These are phyloP conservation scores for Etheostoma perlongum DNA, from an alignment of 2,797 vertebrate species.

Conservation along the genomic window DNA sequence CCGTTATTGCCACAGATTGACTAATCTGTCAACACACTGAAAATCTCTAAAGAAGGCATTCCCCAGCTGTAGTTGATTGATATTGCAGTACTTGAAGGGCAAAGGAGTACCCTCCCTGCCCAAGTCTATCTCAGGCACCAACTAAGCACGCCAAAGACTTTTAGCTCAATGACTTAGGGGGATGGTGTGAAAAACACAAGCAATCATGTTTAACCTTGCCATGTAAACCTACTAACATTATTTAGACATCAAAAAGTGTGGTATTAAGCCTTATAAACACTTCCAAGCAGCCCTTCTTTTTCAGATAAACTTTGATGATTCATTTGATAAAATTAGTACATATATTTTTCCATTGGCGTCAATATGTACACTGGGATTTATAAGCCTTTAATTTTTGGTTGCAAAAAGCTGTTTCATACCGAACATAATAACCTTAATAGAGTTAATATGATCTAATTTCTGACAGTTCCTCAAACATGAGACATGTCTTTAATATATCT, in stretches of 20 bases:
- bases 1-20: slow-evolving; percentile 25
- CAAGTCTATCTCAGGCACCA: slow-evolving; percentile 11
- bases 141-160: slow-evolving; percentile 26
- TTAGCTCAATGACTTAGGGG: slow-evolving; percentile 18
- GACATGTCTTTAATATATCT: slow-evolving; percentile 63
- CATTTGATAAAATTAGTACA: slow-evolving; percentile 59
- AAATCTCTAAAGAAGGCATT: slow-evolving; percentile 12
- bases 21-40: slow-evolving; percentile 45
- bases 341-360: slow-evolving; percentile 56
- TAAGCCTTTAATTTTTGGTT: slow-evolving; percentile 69
- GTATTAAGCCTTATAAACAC: slow-evolving; percentile 64
- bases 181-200: slow-evolving; percentile 57
- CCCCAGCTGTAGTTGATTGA: slow-evolving; percentile 20
- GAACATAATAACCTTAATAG: slow-evolving; percentile 64
- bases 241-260: slow-evolving; percentile 32
- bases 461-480: slow-evolving; percentile 77
- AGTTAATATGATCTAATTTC: slow-evolving; percentile 72
- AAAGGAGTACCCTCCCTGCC: slow-evolving; percentile 20
- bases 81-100: slow-evolving; percentile 25
- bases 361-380: slow-evolving; percentile 67
- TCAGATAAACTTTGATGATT: slow-evolving; percentile 62
- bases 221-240: slow-evolving; percentile 52
- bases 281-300: slow-evolving; percentile 35
- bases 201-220: slow-evolving; percentile 46
- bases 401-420: slow-evolving; percentile 79